Conservation (phyloP, 2,797 vertebrate species). For the Chaenodraco wilsoni region DNA sequence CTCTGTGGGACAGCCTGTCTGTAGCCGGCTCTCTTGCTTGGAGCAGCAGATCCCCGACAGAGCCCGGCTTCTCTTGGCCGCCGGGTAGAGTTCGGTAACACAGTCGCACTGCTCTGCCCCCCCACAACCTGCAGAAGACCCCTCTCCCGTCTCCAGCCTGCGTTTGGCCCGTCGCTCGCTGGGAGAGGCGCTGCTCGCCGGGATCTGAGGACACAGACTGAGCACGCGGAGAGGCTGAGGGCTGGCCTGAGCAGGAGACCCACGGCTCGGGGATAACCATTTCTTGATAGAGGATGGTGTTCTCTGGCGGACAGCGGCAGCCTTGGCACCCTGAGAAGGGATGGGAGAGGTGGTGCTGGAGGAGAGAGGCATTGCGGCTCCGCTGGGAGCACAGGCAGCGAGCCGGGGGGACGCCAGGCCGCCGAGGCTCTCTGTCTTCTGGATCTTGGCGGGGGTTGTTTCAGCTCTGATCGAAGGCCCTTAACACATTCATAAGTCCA, state of each 20-base stretch:
- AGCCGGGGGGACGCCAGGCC: slow-evolving; percentile 84
- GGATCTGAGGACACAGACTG: slow-evolving; percentile 82
- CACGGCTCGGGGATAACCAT: slow-evolving; percentile 86
- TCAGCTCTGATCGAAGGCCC: slow-evolving; percentile 55
- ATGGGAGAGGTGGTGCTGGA: slow-evolving; percentile 83
- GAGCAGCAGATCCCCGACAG: slow-evolving; percentile 49
- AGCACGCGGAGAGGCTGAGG: slow-evolving; percentile 80
- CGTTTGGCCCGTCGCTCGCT: slow-evolving; percentile 89
- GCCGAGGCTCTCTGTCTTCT: slow-evolving; percentile 62
- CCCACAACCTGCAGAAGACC: slow-evolving; percentile 60
- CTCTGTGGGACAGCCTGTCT: slow-evolving; percentile 39
- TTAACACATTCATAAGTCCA: slow-evolving; percentile 41
- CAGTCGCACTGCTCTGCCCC: slow-evolving; percentile 80
- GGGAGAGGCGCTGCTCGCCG: slow-evolving; percentile 56
- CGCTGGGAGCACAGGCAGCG: slow-evolving; percentile 86
- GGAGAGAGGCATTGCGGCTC: slow-evolving; percentile 89
- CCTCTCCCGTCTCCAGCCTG: slow-evolving; percentile 87
- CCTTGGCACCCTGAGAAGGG: slow-evolving; percentile 46
- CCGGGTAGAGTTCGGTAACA: slow-evolving; percentile 84
- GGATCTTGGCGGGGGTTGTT: slow-evolving; percentile 86
- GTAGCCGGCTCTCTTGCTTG: slow-evolving; percentile 21
- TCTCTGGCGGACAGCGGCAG: slow-evolving; percentile 56
- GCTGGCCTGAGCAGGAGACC: slow-evolving; percentile 63
- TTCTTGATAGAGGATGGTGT: slow-evolving; percentile 84
- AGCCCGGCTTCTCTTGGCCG: slow-evolving; percentile 79